phyloP scores from a whole-genome alignment of 2,797 vertebrate species.

The Spea hammondii region DNA sequence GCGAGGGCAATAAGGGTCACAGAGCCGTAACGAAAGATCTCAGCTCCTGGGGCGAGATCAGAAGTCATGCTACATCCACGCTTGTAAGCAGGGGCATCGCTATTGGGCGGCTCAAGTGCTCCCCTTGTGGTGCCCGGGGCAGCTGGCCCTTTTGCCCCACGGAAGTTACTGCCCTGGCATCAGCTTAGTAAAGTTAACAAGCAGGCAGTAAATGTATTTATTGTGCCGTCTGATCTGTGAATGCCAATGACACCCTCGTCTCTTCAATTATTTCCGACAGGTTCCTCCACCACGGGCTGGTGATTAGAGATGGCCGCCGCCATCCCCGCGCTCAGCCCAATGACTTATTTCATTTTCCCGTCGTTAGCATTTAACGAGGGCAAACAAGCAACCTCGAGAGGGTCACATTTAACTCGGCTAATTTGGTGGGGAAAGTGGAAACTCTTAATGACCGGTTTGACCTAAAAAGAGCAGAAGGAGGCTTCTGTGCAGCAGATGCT shows the following conservation, averaged over 20 bases:
- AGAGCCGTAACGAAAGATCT: no score
- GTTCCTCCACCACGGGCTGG: background rate
- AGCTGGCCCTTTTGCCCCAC: no score
- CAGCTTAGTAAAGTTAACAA: no score
- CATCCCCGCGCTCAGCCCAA: slow-evolving; percentile 10
- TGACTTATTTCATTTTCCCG: slow-evolving; percentile 25
- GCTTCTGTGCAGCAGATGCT: background rate
- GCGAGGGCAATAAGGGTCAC: no score
- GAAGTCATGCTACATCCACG: no score
- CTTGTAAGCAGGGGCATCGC: no score
- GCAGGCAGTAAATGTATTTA: background rate
- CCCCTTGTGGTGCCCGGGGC: no score
- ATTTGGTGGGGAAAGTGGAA: background rate
- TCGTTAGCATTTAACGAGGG: slow-evolving; percentile 34
- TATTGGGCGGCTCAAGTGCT: no score
- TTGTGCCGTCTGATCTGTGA: slow-evolving; percentile 14
- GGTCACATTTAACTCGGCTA: background rate
- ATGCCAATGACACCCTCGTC: slow-evolving; percentile 10
- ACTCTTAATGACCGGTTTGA: background rate
- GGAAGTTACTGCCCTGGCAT: no score
- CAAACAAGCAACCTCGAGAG: background rate
- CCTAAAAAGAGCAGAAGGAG: background rate
- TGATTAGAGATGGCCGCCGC: slow-evolving; percentile 14
- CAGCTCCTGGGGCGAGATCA: no score
- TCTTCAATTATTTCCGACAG: background rate